These are phyloP conservation scores for Augochlora pura DNA, from an alignment of 1,140 invertebrate genomes.

Conservation along the genomic window DNA sequence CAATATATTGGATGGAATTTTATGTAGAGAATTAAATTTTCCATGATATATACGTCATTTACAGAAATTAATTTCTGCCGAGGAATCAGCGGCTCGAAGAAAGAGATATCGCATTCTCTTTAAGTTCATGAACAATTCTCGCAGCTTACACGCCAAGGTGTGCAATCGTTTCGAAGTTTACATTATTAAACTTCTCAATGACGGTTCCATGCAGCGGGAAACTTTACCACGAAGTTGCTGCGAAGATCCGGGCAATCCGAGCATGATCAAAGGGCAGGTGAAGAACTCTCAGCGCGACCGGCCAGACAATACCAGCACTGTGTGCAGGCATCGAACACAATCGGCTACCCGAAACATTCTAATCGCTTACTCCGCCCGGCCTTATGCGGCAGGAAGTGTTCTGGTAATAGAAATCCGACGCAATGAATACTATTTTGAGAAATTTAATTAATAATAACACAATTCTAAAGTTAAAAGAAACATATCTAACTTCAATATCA, in stretches of 20 bases:
- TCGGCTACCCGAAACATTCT: neutral
- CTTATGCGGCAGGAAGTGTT: neutral
- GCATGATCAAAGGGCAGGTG: neutral
- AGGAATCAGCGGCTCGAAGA: too few relatives aligned
- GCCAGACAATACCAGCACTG: too few relatives aligned
- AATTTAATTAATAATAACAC: too few relatives aligned
- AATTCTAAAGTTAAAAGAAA: too few relatives aligned
- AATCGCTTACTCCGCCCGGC: neutral
- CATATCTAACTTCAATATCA: too few relatives aligned
- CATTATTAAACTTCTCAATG: neutral
- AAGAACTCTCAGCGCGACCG: too few relatives aligned
- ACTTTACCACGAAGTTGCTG: neutral
- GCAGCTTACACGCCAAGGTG: neutral
- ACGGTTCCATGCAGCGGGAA: neutral
- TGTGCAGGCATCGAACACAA: neutral
- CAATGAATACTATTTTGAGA: too few relatives aligned
- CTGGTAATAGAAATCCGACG: too few relatives aligned
- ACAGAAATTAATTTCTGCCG: too few relatives aligned
- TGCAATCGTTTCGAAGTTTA: neutral
- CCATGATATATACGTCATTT: too few relatives aligned
- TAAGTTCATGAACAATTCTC: neutral
- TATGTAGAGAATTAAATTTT: too few relatives aligned
- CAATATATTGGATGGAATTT: too few relatives aligned
- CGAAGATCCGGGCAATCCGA: neutral
- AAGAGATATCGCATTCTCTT: neutral